phyloP scores from a whole-genome alignment of 2,113 vertebrate species.

The Vanacampus margaritifer region DNA sequence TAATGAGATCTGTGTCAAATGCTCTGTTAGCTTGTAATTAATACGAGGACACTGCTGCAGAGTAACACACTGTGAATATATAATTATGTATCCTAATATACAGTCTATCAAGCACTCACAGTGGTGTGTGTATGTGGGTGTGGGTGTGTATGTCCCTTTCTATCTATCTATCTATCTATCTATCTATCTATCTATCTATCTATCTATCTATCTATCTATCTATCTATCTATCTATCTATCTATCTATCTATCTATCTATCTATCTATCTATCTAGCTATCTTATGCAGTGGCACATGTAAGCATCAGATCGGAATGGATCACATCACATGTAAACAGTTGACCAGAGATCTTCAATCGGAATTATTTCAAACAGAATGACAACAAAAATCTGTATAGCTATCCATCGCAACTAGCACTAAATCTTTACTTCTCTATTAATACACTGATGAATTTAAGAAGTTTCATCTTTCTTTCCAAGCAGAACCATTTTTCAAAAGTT shows the following conservation, averaged over 20 bases:
- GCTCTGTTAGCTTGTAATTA: constrained; percentile 39
- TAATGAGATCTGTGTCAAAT: constrained; percentile 25
- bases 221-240: background rate
- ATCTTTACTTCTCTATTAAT: background rate
- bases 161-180: background rate
- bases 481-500: constrained; percentile 1
- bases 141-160: no score
- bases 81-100: constrained; percentile 44
- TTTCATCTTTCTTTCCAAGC: background rate
- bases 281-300: no score
- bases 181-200: background rate
- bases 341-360: no score
- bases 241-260: background rate
- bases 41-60: constrained; percentile 25
- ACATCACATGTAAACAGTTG: no score
- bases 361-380: no score
- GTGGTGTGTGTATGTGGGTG: constrained; percentile 21
- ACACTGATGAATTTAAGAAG: constrained; percentile 15
- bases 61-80: constrained; percentile 44
- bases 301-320: no score
- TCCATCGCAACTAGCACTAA: no score
- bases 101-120: constrained; percentile 48
- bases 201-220: background rate
- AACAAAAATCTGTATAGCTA: no score
- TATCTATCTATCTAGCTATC: no score